Evolutionary conservation across 2,113 vertebrate species (phyloP), one percentile per base, ranked within the genome.

Genomic region (Hydropotes inermis): DNA sequence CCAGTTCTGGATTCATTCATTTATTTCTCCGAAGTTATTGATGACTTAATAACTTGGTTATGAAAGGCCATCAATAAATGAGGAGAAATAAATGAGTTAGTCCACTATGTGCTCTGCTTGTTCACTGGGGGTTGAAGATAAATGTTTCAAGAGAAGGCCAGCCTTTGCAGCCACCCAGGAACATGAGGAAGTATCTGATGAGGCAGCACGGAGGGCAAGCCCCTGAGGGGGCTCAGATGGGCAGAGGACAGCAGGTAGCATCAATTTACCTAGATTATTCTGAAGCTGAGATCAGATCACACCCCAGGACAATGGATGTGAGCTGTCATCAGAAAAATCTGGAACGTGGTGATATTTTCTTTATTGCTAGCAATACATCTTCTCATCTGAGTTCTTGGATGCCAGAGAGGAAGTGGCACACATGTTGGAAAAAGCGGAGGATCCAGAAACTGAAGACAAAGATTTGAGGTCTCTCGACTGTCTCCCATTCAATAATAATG

Each of bases 21-120:
- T 98, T 97, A 76, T 96, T 97, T 98, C 94, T 86, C 36, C 92
- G 96, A 87, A 58, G 82, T 91, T 94, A 91, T 96, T 98, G 98
- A 98, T 95, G 93, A 96, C 95, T 96, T 98, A 81, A 98, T 93
- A 98, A 98, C 79, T 83, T 27, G 76, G 87, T 97, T 98, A 97
- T 98, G 97, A 97, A 55, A 98, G 70, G 89, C 86, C 91, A 94
- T 98, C 96, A 97, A 76, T 97, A 98, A 98, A 82, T 93, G 96
- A 97, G 93, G 89, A 83, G 45, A 95, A 98, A 98, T 97, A 95
- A 98, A 98, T 96, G 97, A 98, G 90, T 92, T 70, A 79, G 50
- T 58, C n/a, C 79, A 58, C 83, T 92, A 74, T 87, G 94, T 43
- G 45, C 87, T 97, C 91, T 95, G 58, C 87, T 97, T 95, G 28